Base-by-base conservation (phyloP, 2,888 invertebrate species). In the Drepana falcataria region DNA sequence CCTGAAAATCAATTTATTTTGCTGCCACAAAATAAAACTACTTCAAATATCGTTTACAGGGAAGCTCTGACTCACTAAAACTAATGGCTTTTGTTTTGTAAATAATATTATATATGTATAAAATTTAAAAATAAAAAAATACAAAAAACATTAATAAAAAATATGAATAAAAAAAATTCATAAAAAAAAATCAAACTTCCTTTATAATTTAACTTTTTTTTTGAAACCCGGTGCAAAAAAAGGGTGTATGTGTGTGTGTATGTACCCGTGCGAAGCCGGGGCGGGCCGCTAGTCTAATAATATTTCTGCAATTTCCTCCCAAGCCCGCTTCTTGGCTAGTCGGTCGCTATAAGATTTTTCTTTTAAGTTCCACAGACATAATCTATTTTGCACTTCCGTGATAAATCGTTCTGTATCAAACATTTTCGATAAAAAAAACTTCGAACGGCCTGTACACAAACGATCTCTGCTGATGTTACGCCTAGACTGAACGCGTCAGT, bases 11-110 rank as follows among this genome's bases (percentile, higher is more conserved):
- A 55, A 52, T 55, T 21, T 56, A 49, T 60, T 54, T 55, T 55
- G 53, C 49, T 55, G 49, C 55, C 57, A 35, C 47, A 54, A 48
- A 56, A 57, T 55, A 60, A 59, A 35, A 52, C 48, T 40, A 60
- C 59, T 33, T 53, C 60, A 54, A 59, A 55, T 54, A 51, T 64
- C 4, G 58, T 57, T 47, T 59, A 61, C 54, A 59, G 57, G 44
- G 56, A 59, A 56, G 60, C 56, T 58, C 48, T 48, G 47, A 47
- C 47, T 47, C 47, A 47, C 47, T 47, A 47, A 47, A 47, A 47
- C 47, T 47, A 47, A 47, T 47, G 47, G 47, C 47, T 47, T 47
- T 47, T 47, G 47, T 47, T 47, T 47, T 47, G 47, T 47, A 47
- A 47, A 47, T 47, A 47, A 47, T 47, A 47, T 47, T 7, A 47